Evolutionary conservation across 2,113 vertebrate species (phyloP).

Genomic region (Carassius gibelio): DNA sequence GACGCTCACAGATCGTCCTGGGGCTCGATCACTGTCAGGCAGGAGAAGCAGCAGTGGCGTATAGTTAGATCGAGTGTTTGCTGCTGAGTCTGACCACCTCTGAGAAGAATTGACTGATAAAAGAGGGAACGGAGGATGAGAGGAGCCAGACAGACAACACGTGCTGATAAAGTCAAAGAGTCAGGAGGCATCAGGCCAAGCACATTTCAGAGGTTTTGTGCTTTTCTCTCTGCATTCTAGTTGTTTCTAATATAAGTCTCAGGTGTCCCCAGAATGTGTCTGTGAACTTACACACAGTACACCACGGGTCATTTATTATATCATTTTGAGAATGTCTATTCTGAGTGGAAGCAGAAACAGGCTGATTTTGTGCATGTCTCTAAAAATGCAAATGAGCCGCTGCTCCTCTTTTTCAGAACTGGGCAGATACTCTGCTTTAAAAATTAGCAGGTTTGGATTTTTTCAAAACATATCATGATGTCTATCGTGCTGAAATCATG

Average conservation of each 20-base stretch:
- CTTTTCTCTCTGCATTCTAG: background rate
- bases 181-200: conserved; percentile 18
- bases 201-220: background rate
- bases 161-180: conserved; percentile 19
- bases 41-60: background rate
- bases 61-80: conserved; percentile 30
- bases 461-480: too few relatives aligned
- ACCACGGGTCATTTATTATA: too few relatives aligned
- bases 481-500: too few relatives aligned
- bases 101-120: conserved; percentile 28
- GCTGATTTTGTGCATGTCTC: too few relatives aligned
- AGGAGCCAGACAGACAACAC: background rate
- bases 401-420: too few relatives aligned
- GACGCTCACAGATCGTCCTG: background rate
- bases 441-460: too few relatives aligned
- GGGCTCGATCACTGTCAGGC: conserved; percentile 19
- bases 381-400: too few relatives aligned
- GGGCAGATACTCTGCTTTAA: too few relatives aligned
- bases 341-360: too few relatives aligned
- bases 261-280: too few relatives aligned
- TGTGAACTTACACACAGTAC: too few relatives aligned
- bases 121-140: conserved; percentile 1
- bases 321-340: too few relatives aligned
- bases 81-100: conserved; percentile 15
- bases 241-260: background rate